Base-by-base conservation (phyloP, 2,113 vertebrate species). In the Carlito syrichta region DNA sequence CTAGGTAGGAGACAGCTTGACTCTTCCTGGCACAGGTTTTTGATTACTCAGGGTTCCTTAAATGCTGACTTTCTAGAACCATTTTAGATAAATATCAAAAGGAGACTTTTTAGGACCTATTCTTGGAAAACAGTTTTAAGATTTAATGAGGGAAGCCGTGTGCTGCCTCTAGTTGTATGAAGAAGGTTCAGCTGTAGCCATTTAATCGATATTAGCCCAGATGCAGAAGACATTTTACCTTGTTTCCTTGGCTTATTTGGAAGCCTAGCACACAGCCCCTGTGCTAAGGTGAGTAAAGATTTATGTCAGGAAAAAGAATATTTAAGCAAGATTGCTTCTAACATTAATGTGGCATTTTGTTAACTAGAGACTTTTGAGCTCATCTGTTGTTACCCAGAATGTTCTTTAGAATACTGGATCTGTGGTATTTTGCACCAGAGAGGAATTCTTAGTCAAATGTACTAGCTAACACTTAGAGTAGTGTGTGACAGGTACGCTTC, bases 61-160 rank as follows among this genome's bases (percentile, higher is more conserved):
- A 35, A 8, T 95, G 38, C 35, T 25, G 10, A 16, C 43, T 83
- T 89, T 30, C 11, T 94, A n/a, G 50, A 74, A 83, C 30, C 62
- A 30, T n/a, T 97, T 88, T 90, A 82, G 86, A 4, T 17, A 84
- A 69, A n/a, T 0, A 0, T 88, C 30, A 71, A 86, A 90, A 93
- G 94, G 68, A 50, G 50, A 58, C 71, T 78, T 74, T 82, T 96
- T 56, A 91, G n/a, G 62, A 89, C 19, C 69, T 79, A 66, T 66
- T 96, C 86, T 89, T 97, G 88, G 81, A 95, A 77, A 95, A 71
- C 84, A 88, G 78, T 45, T 27, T 60, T 84, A 35, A 54, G 7
- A 13, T 30, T 95, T 76, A 63, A 62, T 9, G 9, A 60, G 45
- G 35, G 48, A 92, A 94, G 40, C 30, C 73, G 4, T 81, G 3